Evolutionary conservation across 2,888 invertebrate species (phyloP), one percentile per base, ranked within the genome.

Genomic region (Xestia sexstrigata): DNA sequence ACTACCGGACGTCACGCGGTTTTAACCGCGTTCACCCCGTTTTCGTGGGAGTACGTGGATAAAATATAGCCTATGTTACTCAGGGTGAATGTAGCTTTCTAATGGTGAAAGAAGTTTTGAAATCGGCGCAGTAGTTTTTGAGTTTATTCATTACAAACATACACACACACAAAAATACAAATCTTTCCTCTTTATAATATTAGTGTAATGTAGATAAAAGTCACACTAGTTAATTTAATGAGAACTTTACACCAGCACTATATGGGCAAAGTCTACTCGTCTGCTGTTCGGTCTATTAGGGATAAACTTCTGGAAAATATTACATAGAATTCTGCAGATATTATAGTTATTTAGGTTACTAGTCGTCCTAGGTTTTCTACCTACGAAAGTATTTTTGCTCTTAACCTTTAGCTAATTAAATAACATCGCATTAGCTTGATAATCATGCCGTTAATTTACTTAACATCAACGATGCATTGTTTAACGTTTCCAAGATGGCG

Each of bases 401-500:
- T n/a, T 62, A 58, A 60, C 70, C 11, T 26, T n/a, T 17, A 65
- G 55, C 65, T 82, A 82, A 81, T 81, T 47, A 55, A 15, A 47
- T 15, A 76, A 73, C 42, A 80, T 75, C 30, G 20, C 71, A 55
- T 42, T 26, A 23, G 58, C 42, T 45, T 49, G 35, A 66, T 81
- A 76, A 85, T 66, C 39, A 72, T 39, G 35, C 8, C 15, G 60
- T n/a, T 75, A 66, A 74, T 70, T 69, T 52, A n/a, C 26, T 11
- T 60, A 47, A 45, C 60, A 58, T 42, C 47, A 58, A 62, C 20
- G n/a, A 39, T 42, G 62, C 60, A 72, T 76, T 85, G 82, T 76
- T 69, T 39, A 23, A 52, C 58, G 49, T 47, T 70, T 81, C 8
- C 80, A 81, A 84, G 67, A 73, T 80, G 58, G 68, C 68, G 84